Base-by-base conservation (phyloP, 2,797 vertebrate species). In the Hippocampus kuda region DNA sequence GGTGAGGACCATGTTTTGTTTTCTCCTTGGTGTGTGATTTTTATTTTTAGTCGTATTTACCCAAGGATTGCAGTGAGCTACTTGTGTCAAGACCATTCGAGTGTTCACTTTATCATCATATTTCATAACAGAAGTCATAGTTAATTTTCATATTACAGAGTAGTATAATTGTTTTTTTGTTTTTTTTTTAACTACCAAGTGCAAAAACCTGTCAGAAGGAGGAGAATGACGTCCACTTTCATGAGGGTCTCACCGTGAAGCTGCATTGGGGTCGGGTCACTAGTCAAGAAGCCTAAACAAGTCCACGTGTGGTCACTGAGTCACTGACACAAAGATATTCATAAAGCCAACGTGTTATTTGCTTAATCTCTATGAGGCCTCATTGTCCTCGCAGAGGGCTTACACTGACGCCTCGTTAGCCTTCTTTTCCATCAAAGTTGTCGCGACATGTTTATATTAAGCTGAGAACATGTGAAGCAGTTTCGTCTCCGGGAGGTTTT, bases 1-100 rank as follows among this genome's bases (percentile, higher is more conserved):
- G 95, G 97, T 98, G 87, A 88, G 88, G 66, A 61, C 54, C 71
- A 30, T 75, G 71, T 75, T 73, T 65, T 53, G 48, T 15, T 60
- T 48, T 26, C 24, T 26, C 10, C 42, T 13, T 34, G 16, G 22
- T 63, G 41, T 46, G 5, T 48, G 46, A 15, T 46, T 46, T 46
- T 46, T 46, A 46, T 51, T 18, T 66, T 30, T 64, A n/a, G 22
- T 22, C 1, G 7, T 24, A 63, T 46, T 48, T 65, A 6, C 42
- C 56, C 56, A 30, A 59, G 12, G 22, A 46, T 22, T 11, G n/a
- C 63, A 64, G n/a, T 38, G 20, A 38, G n/a, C 42, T 16, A 65
- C 49, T 38, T 73, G 67, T 70, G 56, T 68, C n/a, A 68, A 66
- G 74, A 73, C 63, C 67, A 70, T 70, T 20, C 24, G 46, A 67